Base-by-base conservation (phyloP, 2,888 invertebrate species). In the Opisthograptis luteolata region DNA sequence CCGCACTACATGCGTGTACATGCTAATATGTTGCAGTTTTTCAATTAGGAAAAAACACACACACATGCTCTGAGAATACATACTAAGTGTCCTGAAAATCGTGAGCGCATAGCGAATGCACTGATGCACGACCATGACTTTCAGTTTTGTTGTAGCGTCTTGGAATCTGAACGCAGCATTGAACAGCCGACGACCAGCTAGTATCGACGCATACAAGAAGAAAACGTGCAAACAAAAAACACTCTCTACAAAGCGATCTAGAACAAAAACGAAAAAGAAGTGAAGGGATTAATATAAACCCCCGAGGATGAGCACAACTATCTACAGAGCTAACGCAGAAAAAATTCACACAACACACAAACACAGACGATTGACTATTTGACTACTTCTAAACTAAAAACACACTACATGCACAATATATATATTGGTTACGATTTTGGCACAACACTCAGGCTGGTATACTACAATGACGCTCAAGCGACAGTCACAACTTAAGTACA, bases 121-220 rank as follows among this genome's bases (percentile, higher is more conserved):
- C 67, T 64, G 64, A 62, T 72, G 73, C 73, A 64, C 48, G 40
- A 41, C 64, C 58, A 68, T 63, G 68, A 75, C 73, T 75, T 70
- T 77, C 85, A 81, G 84, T 78, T 73, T 74, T 76, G 52, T 45
- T 88, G 61, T 87, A 49, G 89, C 89, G 86, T 82, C 81, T 72
- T 75, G 87, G 88, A 88, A 88, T 87, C 87, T 79, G 77, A 71
- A 73, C 68, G 66, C 67, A 65, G 78, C 76, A 80, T 84, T 67
- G 3, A 25, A 41, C 19, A 32, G 83, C 68, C 73, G 66, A 71
- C 63, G 64, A 71, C 55, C 87, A 85, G 87, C 87, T 88, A 87
- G 87, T 87, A 82, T 70, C 73, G 79, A 85, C 83, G 86, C 87
- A 63, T 55, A 46, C 51, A 49, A 34, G 43, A 30, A 14, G 15